Conservation (phyloP, 2,888 invertebrate species). For the Pyralis farinalis region DNA sequence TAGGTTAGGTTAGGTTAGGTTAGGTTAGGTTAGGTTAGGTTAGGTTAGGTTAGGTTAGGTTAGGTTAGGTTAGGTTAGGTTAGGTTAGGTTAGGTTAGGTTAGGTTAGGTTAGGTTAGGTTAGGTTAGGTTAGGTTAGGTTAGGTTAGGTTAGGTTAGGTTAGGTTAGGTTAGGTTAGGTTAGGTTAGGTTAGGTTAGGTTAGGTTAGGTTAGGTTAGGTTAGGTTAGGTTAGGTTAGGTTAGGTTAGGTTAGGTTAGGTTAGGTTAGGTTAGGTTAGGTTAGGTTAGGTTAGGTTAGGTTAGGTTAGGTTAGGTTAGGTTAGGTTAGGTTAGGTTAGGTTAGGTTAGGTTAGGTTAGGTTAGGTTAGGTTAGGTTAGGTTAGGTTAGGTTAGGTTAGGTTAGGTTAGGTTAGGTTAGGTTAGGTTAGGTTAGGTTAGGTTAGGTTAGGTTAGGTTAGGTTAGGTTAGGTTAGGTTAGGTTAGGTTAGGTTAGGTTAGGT, state of each 20-base stretch:
- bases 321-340: constrained; percentile 14
- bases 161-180: constrained; percentile 16
- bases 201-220: constrained; percentile 15
- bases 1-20: constrained; percentile 13
- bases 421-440: constrained; percentile 13
- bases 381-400: constrained; percentile 12
- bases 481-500: constrained; percentile 11
- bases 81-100: constrained; percentile 16
- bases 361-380: constrained; percentile 11
- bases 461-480: constrained; percentile 16
- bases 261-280: constrained; percentile 12
- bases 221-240: constrained; percentile 12
- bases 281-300: constrained; percentile 14
- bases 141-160: constrained; percentile 16
- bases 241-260: constrained; percentile 11
- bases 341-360: constrained; percentile 13
- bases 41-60: constrained; percentile 17
- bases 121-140: constrained; percentile 17
- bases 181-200: constrained; percentile 13
- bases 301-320: constrained; percentile 14
- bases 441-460: constrained; percentile 13
- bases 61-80: constrained; percentile 21
- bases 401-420: constrained; percentile 12
- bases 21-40: constrained; percentile 15
- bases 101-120: constrained; percentile 17